Conservation (phyloP, 2,888 invertebrate species). For the Andrena minutula region DNA sequence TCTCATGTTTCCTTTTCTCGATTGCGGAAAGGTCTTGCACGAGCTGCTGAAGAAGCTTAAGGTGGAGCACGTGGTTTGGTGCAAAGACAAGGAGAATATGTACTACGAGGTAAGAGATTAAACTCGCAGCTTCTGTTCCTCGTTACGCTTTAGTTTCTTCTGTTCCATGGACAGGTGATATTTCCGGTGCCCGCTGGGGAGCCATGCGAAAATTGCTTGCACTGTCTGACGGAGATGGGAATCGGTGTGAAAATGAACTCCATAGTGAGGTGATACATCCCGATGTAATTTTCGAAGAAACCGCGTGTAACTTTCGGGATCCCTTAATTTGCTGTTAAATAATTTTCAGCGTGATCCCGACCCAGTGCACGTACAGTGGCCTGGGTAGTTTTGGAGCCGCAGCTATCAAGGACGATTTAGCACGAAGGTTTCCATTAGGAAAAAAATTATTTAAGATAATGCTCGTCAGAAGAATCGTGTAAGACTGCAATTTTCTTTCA, state of each 20-base stretch:
- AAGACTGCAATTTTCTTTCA: slow-evolving; percentile 27
- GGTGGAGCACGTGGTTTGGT: slow-evolving; percentile 90
- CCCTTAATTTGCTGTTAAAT: slow-evolving; percentile 6
- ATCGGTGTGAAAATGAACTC: slow-evolving; percentile 90
- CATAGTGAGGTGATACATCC: slow-evolving; percentile 88
- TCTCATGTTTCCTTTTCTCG: not conserved
- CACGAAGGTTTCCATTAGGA: slow-evolving; percentile 50
- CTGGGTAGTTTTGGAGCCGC: slow-evolving; percentile 63
- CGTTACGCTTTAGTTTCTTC: not conserved
- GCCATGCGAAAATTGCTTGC: slow-evolving; percentile 90
- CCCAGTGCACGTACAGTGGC: slow-evolving; percentile 81
- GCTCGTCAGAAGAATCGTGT: not conserved
- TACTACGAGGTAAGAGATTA: slow-evolving; percentile 87
- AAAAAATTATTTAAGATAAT: not conserved
- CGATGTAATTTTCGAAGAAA: not conserved
- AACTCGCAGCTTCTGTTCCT: not conserved
- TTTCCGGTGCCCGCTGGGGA: slow-evolving; percentile 90
- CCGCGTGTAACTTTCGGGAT: not conserved
- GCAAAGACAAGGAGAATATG: slow-evolving; percentile 89
- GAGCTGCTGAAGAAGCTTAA: slow-evolving; percentile 89
- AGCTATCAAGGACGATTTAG: slow-evolving; percentile 68
- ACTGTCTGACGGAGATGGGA: slow-evolving; percentile 90
- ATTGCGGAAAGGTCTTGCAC: slow-evolving; percentile 87
- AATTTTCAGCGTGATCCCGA: slow-evolving; percentile 79
- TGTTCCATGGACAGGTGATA: slow-evolving; percentile 81